Evolutionary conservation across 2,113 vertebrate genomes (phyloP).

Genomic region (Psammodynastes pulverulentus): DNA sequence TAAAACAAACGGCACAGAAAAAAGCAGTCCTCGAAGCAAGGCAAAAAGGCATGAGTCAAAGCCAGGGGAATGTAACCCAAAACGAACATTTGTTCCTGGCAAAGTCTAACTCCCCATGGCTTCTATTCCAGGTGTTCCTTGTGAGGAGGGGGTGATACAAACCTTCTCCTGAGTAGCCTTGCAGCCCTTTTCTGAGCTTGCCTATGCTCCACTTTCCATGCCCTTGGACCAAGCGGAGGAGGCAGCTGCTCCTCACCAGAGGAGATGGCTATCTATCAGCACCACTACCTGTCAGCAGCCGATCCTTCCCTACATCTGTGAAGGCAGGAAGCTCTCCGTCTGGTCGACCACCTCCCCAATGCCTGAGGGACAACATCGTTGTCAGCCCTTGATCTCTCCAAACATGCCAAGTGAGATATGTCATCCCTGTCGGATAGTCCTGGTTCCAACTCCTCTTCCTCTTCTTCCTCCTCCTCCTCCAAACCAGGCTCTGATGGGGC

Average conservation of each 20-base stretch:
- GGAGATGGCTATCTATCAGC: background rate
- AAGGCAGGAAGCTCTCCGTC: background rate
- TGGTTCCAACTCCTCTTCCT: background rate
- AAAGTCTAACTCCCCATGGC: background rate
- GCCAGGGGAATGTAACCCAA: background rate
- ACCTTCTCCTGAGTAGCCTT: background rate
- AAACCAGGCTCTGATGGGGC: rapidly evolving
- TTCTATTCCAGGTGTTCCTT: background rate
- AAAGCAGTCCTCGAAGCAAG: background rate
- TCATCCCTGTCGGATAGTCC: background rate
- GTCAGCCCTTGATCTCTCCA: background rate
- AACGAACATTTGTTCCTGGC: background rate
- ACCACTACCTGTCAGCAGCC: too few relatives aligned
- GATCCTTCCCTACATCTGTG: background rate
- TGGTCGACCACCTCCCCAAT: background rate
- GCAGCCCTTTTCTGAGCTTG: background rate
- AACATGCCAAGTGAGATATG: background rate
- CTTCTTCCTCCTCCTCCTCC: background rate
- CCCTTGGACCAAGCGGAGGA: background rate
- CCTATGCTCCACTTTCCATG: background rate
- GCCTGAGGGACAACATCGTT: background rate
- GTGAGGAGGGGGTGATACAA: background rate
- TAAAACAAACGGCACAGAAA: background rate
- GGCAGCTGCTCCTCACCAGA: background rate
- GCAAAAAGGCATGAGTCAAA: background rate